A percentile compares a stretch with the other conserved stretches of the same genome.
These are phyloP conservation scores for Morpho deidamia DNA, from an alignment of 2,888 invertebrate species.

Conservation along the genomic window DNA sequence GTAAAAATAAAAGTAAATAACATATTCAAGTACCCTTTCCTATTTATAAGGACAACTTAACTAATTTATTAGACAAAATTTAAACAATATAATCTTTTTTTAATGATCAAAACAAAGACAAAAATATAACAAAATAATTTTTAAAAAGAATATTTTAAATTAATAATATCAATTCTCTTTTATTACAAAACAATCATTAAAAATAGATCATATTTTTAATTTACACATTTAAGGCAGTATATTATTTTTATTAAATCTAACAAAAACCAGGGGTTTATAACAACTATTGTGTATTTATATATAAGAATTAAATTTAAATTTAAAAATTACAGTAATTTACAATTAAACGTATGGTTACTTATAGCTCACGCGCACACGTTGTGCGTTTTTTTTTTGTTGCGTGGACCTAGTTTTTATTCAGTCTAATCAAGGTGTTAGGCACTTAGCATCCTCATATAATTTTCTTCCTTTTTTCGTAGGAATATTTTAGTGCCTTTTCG, in stretches of 20 bases:
- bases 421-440: constrained; percentile 8
- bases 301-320: too few relatives aligned
- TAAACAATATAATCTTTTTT: constrained; percentile 4
- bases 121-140: neutral
- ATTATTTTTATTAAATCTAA: constrained; percentile 1
- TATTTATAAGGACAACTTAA: neutral
- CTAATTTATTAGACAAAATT: neutral
- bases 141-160: neutral
- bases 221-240: neutral
- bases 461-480: neutral
- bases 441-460: constrained; percentile 14
- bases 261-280: neutral
- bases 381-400: constrained; percentile 7
- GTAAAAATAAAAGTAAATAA: neutral
- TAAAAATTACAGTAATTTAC: constrained; percentile 6
- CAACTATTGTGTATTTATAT: neutral
- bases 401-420: neutral
- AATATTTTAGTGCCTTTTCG: neutral
- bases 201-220: constrained; percentile 5
- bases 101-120: neutral
- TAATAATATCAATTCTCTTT: neutral
- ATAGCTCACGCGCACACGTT: neutral
- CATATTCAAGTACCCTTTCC: neutral
- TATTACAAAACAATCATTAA: neutral
- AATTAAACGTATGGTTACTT: neutral